Evolutionary conservation across 2,113 vertebrate genomes (phyloP).

Genomic region (Corapipo altera): DNA sequence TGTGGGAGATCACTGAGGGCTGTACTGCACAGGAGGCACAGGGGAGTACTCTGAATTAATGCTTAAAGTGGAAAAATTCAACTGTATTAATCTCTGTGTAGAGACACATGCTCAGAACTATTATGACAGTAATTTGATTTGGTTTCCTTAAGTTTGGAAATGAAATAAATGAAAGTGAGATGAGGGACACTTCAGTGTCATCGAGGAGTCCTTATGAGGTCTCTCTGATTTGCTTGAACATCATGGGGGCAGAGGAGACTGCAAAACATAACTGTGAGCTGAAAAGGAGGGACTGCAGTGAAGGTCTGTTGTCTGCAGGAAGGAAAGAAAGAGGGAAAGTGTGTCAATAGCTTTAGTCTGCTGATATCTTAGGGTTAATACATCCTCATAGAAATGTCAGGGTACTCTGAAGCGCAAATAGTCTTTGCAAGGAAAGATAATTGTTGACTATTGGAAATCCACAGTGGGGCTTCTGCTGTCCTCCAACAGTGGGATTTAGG

Average conservation of each 20-base stretch:
- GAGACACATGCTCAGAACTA: neutral
- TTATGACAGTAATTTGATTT: neutral
- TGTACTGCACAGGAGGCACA: neutral
- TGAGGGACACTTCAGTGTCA: neutral
- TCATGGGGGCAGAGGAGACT: neutral
- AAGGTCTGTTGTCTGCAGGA: neutral
- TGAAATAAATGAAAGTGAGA: neutral
- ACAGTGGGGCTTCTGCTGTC: neutral
- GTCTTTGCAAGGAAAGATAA: neutral
- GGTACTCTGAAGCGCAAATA: neutral
- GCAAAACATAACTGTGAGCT: neutral
- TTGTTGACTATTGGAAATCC: neutral
- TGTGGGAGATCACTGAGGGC: neutral
- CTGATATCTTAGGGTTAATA: neutral
- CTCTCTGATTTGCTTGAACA: rapidly evolving
- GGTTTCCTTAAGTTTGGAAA: neutral
- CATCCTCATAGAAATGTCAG: neutral
- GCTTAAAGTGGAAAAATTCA: neutral
- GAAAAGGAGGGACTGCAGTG: neutral
- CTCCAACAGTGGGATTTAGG: neutral
- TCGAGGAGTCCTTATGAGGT: neutral
- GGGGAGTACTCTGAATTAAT: neutral
- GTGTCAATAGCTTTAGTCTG: neutral
- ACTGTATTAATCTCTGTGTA: neutral
- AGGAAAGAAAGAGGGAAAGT: neutral